Conservation (phyloP, 2,797 vertebrate genomes). For the Dendrocincla tyrannina region DNA sequence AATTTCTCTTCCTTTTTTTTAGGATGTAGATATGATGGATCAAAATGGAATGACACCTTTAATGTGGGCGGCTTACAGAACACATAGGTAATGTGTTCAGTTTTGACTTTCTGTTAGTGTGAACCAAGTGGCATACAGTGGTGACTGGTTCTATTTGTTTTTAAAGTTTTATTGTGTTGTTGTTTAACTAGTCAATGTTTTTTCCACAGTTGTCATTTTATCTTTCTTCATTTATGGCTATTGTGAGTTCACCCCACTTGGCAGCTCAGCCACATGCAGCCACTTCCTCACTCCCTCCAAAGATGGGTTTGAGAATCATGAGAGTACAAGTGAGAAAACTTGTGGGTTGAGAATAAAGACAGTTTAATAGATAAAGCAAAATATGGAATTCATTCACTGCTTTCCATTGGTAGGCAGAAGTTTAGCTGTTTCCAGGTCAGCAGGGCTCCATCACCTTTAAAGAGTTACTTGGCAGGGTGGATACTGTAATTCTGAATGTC, state of each 20-base stretch:
- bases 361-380: background rate
- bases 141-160: background rate
- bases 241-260: background rate
- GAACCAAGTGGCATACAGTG: background rate
- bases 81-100: conserved; percentile 86
- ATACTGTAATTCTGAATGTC: background rate
- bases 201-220: background rate
- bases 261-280: background rate
- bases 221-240: background rate
- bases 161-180: background rate
- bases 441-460: background rate
- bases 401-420: background rate
- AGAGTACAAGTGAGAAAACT: background rate
- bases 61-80: conserved; percentile 99
- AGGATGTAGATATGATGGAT: conserved; percentile 99
- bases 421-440: background rate
- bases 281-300: background rate
- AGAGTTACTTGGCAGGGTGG: background rate
- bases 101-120: background rate
- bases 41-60: conserved; percentile 99
- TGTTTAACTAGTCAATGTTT: background rate
- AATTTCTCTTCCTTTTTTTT: conserved; percentile 12
- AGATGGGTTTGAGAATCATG: background rate
- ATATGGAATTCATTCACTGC: background rate
- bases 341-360: accelerated